Base-by-base conservation (phyloP, 2,888 invertebrate species). In the Harpalus rubripes region DNA sequence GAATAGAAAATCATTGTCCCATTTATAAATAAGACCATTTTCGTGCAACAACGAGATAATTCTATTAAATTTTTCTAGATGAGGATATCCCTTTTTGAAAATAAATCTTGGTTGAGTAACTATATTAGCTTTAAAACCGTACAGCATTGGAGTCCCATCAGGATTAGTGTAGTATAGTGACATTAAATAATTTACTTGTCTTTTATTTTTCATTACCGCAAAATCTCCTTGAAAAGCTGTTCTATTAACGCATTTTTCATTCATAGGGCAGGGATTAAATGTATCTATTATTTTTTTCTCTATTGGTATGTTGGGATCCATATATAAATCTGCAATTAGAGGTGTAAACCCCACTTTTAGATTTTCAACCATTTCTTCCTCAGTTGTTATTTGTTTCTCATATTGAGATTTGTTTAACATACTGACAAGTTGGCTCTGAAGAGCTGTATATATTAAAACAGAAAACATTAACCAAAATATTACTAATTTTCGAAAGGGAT, bases 391-490 rank as follows among this genome's bases (percentile, higher is more conserved):
- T 59, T 86, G 78, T 8, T 76, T 22, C 15, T 85, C 85, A 59
- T 78, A 79, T 7, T 10, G 32, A 5, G 86, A 85, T 59, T 56
- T 85, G 1, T 76, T 85, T 61, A 86, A 61, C 12, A 58, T 32
- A 22, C 85, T 82, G 16, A 82, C 56, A 15, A 86, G n/a, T 7
- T 65, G 78, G 39, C 85, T 72, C 68, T 85, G 85, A 61, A 79
- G 68, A 15, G 68, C 10, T 0, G 59, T 59, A 18, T 68, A 65
- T 44, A 86, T 12, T 10, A 86, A 18, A 10, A 86, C n/a, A 0
- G 52, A 56, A n/a, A 41, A n/a, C 6, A 85, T 56, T 18, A 81
- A 59, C 80, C 81, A 81, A 63, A 32, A 15, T 1, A 74, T 32
- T 7, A 85, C 84, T 12, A 84, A n/a, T 4, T 59, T 39, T 18